A percentile compares a stretch with the other conserved stretches of the same genome.
Conservation (phyloP, 2,888 invertebrate genomes). For the Drosophila niveifrons region DNA sequence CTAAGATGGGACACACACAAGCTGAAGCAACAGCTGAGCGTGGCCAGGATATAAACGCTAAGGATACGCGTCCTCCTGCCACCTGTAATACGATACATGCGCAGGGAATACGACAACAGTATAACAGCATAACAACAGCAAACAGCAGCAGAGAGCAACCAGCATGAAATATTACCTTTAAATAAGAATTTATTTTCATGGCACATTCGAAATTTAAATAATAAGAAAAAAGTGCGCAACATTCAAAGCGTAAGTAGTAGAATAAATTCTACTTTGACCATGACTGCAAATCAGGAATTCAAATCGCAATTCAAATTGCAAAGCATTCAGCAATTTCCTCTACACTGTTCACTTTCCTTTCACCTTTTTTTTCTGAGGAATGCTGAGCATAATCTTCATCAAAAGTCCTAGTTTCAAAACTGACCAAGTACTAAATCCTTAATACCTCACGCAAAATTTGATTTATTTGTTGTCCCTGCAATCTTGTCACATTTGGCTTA, state of each 20-base stretch:
- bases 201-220: slow-evolving; percentile 39
- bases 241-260: not conserved
- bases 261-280: slow-evolving; percentile 12
- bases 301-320: slow-evolving; percentile 20
- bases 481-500: not conserved
- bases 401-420: not conserved
- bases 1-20: not conserved
- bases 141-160: not conserved
- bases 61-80: not conserved
- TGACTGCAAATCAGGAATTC: slow-evolving; percentile 12
- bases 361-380: not conserved
- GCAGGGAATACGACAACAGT: slow-evolving; percentile 17
- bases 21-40: slow-evolving; percentile 48
- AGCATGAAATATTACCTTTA: slow-evolving; percentile 63
- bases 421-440: not conserved
- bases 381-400: not conserved
- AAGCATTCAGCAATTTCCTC: slow-evolving; percentile 1
- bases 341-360: not conserved
- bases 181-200: slow-evolving; percentile 65
- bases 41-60: slow-evolving; percentile 12
- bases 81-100: slow-evolving; percentile 44
- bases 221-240: slow-evolving; percentile 5
- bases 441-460: not conserved
- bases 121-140: slow-evolving; percentile 23
- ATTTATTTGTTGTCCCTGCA: not conserved